Evolutionary conservation across 2,797 vertebrate genomes (phyloP), one percentile per base, ranked within the genome.

Genomic region (Pelobates cultripes): DNA sequence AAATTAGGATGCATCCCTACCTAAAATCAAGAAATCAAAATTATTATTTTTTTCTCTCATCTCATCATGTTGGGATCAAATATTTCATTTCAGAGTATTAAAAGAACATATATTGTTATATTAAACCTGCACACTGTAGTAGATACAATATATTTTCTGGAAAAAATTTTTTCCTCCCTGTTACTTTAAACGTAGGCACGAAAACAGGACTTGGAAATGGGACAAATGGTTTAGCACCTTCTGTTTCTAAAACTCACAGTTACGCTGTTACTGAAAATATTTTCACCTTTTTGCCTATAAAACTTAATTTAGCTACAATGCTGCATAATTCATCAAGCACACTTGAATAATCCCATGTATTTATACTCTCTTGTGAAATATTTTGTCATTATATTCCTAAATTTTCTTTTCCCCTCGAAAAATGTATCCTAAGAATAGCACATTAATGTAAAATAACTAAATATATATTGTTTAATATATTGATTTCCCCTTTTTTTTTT

Each of bases 391-490:
- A 28, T 28, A 28, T 28, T 28, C 28, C 28, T 28, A 28, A 28
- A 28, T 28, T 51, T 51, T 6, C 10, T 51, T 51, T 51, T 51
- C 10, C 47, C 47, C 47, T 51, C 47, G 3, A 28, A 66, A 40
- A 66, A 66, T 7, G 7, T 75, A 43, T 75, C 13, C 42, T 70
- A 47, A 51, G 64, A 68, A 42, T 63, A 51, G 44, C 15, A n/a
- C 41, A 70, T 70, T 47, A 42, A 69, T 51, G 44, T 60, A 60
- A 75, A 15, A 10, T 2, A 70, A n/a, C 28, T 17, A 28, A 28
- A 28, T 28, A 28, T 51, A 51, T 51, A 14, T 41, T 67, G 42
- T 43, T 92, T 89, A 87, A 91, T 60, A n/a, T 64, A 28, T 64
- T 28, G 5, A 7, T 64, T 64, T 64, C 61, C 17, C n/a, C 3